phyloP scores from a whole-genome alignment of 2,888 invertebrate genomes.

The Drosophila pegasa region DNA sequence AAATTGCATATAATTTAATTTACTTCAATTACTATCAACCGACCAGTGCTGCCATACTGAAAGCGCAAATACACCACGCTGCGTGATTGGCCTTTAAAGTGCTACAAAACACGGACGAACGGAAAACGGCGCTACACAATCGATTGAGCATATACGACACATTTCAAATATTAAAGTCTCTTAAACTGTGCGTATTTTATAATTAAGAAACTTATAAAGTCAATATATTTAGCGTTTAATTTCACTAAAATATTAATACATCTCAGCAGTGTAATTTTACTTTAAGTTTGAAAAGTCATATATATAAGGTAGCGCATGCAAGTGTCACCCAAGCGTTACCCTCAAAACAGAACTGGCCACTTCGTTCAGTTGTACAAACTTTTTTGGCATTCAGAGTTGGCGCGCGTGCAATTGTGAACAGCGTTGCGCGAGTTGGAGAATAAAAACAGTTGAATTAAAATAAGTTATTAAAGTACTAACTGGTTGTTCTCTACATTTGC shows the following conservation, averaged over 20 bases:
- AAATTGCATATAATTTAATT: neutral
- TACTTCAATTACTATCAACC: conserved; percentile 12
- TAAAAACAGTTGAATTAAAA: conserved; percentile 60
- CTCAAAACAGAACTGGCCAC: conserved; percentile 50
- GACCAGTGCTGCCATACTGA: conserved; percentile 57
- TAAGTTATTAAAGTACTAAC: conserved; percentile 33
- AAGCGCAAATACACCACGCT: conserved; percentile 46
- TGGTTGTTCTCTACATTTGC: conserved; percentile 20
- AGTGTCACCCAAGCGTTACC: conserved; percentile 17
- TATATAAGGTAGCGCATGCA: conserved; percentile 24
- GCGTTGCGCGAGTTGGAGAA: conserved; percentile 52
- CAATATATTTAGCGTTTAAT: neutral
- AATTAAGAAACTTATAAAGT: neutral
- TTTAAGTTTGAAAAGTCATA: neutral
- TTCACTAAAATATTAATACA: neutral
- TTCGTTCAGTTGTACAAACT: conserved; percentile 46
- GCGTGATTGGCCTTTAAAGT: conserved; percentile 57
- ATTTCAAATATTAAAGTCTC: conserved; percentile 4
- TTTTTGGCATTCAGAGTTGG: conserved; percentile 73
- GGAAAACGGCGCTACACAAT: conserved; percentile 55
- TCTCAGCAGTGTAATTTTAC: neutral
- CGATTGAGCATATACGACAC: conserved; percentile 30
- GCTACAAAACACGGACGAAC: conserved; percentile 70
- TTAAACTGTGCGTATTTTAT: neutral
- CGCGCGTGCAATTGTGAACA: conserved; percentile 71